Percentiles rank a stretch among this genome's conserved stretches.
phyloP scores from a whole-genome alignment of 2,113 vertebrate genomes.

The Megaceryle maxima region DNA sequence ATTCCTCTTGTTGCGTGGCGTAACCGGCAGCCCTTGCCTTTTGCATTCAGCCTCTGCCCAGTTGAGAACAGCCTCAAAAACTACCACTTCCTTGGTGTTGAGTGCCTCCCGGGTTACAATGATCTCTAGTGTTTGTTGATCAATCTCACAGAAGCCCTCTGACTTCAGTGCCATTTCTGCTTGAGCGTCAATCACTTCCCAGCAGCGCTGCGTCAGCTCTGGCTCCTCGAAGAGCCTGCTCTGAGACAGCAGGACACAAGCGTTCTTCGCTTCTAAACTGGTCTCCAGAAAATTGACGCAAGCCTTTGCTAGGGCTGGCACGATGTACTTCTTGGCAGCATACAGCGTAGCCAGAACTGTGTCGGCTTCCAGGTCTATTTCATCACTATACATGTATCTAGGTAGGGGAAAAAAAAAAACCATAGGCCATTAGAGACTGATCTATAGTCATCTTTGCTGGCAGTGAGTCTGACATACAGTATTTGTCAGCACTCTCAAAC shows the following conservation, averaged over 20 bases:
- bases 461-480: neutral
- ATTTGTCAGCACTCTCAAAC: slow-evolving; percentile 42
- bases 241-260: slow-evolving; percentile 95
- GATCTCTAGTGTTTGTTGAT: slow-evolving; percentile 89
- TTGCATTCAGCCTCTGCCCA: slow-evolving; percentile 94
- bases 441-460: neutral
- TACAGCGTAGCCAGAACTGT: slow-evolving; percentile 95
- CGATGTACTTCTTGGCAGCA: slow-evolving; percentile 98
- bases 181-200: slow-evolving; percentile 98
- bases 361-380: slow-evolving; percentile 95
- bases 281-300: slow-evolving; percentile 97
- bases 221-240: slow-evolving; percentile 98
- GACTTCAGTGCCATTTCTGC: slow-evolving; percentile 92
- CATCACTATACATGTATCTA: slow-evolving; percentile 98
- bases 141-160: slow-evolving; percentile 94
- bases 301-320: slow-evolving; percentile 90
- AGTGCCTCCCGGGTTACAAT: slow-evolving; percentile 91
- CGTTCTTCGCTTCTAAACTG: slow-evolving; percentile 93
- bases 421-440: neutral
- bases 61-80: slow-evolving; percentile 89
- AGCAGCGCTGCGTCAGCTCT: slow-evolving; percentile 93
- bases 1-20: slow-evolving; percentile 81
- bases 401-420: neutral
- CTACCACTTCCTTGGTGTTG: slow-evolving; percentile 90
- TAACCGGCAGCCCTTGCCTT: slow-evolving; percentile 80